Evolutionary conservation across 2,113 vertebrate species (phyloP).

Genomic region (Sturnira hondurensis): DNA sequence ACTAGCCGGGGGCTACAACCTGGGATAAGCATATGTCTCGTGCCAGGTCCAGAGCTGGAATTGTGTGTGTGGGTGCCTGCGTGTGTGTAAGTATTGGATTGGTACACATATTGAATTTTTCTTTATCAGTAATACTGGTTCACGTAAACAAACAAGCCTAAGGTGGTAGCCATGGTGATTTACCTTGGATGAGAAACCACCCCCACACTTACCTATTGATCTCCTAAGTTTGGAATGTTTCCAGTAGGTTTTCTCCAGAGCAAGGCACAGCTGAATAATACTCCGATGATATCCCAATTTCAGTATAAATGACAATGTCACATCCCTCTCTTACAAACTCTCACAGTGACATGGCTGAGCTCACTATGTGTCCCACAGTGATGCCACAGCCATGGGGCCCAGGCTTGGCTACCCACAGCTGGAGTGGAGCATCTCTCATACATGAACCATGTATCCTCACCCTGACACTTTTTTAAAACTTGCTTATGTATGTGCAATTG

Average conservation of each 20-base stretch:
- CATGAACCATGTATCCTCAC: not conserved
- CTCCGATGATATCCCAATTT: slow-evolving; percentile 13
- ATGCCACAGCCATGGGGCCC: not conserved
- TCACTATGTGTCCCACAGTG: not conserved
- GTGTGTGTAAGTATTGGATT: not conserved
- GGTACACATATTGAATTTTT: not conserved
- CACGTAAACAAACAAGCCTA: not conserved
- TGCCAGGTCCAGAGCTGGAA: not conserved
- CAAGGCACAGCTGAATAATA: not conserved
- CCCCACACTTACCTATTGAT: not conserved
- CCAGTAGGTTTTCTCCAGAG: not conserved
- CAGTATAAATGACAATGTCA: not conserved
- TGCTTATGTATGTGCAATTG: not conserved
- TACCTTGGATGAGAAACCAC: not conserved
- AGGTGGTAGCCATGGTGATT: not conserved
- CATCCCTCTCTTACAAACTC: not conserved
- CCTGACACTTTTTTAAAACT: not conserved
- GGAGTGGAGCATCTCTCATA: not conserved
- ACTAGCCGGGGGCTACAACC: not conserved
- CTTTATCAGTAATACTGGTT: not conserved
- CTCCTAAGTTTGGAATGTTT: slow-evolving; percentile 14
- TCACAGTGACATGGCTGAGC: not conserved
- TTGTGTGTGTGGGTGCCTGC: not conserved
- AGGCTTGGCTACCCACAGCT: not conserved
- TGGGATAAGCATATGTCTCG: not conserved